Evolutionary conservation across 2,113 vertebrate species (phyloP).

Genomic region (Pandion haliaetus): DNA sequence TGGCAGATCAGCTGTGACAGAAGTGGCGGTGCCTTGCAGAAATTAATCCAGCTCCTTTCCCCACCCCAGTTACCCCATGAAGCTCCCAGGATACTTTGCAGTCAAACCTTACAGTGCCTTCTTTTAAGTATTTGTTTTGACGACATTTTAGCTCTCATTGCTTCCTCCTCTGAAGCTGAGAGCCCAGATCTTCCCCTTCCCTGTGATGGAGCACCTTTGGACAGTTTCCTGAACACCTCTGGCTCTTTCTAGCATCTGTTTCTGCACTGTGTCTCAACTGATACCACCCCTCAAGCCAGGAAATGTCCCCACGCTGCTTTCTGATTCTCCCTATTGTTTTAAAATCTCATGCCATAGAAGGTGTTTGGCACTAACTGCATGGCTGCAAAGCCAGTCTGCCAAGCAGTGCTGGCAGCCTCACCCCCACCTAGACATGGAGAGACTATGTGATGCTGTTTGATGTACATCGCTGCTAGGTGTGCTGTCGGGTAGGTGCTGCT

Average conservation of each 20-base stretch:
- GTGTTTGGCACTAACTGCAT: background rate
- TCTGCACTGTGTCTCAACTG: background rate
- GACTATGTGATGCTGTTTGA: fast-evolving
- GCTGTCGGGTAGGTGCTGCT: background rate
- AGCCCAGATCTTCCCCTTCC: background rate
- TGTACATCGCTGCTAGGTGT: background rate
- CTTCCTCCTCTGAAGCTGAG: background rate
- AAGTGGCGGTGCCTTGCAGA: fast-evolving
- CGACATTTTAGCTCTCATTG: background rate
- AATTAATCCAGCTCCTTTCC: background rate
- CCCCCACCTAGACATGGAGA: background rate
- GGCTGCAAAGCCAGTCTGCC: background rate
- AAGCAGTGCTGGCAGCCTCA: fast-evolving
- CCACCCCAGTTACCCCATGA: background rate
- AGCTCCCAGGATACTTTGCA: background rate
- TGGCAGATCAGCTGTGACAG: background rate
- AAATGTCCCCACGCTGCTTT: background rate
- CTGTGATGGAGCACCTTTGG: background rate
- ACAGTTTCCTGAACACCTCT: background rate
- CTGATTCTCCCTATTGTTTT: background rate
- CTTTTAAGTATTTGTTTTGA: background rate
- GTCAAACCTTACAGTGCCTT: background rate
- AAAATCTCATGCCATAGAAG: background rate
- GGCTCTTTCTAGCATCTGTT: background rate
- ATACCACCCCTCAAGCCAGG: background rate